phyloP scores from a whole-genome alignment of 2,113 vertebrate species.

The Dipodomys stephensi region DNA sequence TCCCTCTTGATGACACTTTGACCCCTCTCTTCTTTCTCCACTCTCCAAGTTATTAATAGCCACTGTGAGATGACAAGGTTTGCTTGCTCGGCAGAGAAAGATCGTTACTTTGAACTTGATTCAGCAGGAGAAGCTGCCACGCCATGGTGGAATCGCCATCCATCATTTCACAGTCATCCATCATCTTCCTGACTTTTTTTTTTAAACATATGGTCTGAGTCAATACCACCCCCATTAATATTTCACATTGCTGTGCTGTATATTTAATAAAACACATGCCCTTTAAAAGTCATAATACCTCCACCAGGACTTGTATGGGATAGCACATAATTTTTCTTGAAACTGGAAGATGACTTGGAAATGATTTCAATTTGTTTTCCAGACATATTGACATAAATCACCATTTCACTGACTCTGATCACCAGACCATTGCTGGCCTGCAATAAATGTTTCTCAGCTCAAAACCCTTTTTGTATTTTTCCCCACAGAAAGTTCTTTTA shows the following conservation, averaged over 20 bases:
- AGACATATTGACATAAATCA: conserved; percentile 71
- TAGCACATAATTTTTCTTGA: conserved; percentile 57
- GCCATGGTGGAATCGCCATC: not conserved
- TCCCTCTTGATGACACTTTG: not conserved
- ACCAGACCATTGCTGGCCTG: conserved; percentile 35
- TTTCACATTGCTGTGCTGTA: not conserved
- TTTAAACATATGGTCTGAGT: not conserved
- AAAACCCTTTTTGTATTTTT: conserved; percentile 28
- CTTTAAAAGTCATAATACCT: conserved; percentile 58
- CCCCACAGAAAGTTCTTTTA: conserved; percentile 36
- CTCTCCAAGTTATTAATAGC: conserved; percentile 17
- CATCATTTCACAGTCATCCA: not conserved
- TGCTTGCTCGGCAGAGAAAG: conserved; percentile 29
- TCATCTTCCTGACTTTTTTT: not conserved
- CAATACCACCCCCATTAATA: not conserved
- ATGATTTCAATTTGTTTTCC: conserved; percentile 73
- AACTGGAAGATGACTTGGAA: conserved; percentile 43
- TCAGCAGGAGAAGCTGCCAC: conserved; percentile 23
- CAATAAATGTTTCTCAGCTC: conserved; percentile 52
- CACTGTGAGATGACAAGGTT: conserved; percentile 9
- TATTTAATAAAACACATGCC: conserved; percentile 40
- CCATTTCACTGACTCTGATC: conserved; percentile 42
- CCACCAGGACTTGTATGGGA: conserved; percentile 55
- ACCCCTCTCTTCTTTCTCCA: not conserved
- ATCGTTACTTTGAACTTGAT: conserved; percentile 30